Evolutionary conservation across 2,113 vertebrate genomes (phyloP).

Genomic region (Lepisosteus osseus): DNA sequence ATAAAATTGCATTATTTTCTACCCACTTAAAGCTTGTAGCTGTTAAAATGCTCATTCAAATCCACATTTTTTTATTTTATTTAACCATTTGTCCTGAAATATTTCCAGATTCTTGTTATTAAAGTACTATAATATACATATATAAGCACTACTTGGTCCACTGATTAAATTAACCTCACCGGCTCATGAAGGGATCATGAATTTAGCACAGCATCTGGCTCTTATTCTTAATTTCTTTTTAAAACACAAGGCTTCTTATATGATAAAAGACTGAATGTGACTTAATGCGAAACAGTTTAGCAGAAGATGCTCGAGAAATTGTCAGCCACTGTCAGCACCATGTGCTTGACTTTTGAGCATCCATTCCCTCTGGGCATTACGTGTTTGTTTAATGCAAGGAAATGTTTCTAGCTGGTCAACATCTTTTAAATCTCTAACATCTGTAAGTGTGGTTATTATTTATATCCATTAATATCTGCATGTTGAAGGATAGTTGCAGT

Average conservation of each 20-base stretch:
- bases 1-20: no score
- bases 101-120: not conserved
- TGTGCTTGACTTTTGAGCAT: not conserved
- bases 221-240: slow-evolving; percentile 54
- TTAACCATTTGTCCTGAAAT: no score
- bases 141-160: slow-evolving; percentile 21
- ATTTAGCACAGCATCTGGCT: slow-evolving; percentile 56
- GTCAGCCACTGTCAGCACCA: slow-evolving; percentile 39
- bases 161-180: slow-evolving; percentile 56
- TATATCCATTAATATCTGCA: slow-evolving; percentile 47
- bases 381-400: slow-evolving; percentile 59
- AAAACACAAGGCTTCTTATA: slow-evolving; percentile 60
- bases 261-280: slow-evolving; percentile 33
- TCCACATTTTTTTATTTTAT: no score
- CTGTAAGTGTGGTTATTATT: slow-evolving; percentile 47
- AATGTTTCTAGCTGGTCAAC: slow-evolving; percentile 42
- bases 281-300: not conserved
- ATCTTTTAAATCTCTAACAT: slow-evolving; percentile 42
- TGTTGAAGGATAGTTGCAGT: slow-evolving; percentile 43
- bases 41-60: no score
- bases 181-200: slow-evolving; percentile 57
- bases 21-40: no score
- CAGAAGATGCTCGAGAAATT: slow-evolving; percentile 25
- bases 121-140: not conserved
- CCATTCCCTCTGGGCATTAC: slow-evolving; percentile 18